These are phyloP conservation scores for Mastacembelus armatus DNA, from an alignment of 2,797 vertebrate species.

Conservation along the genomic window DNA sequence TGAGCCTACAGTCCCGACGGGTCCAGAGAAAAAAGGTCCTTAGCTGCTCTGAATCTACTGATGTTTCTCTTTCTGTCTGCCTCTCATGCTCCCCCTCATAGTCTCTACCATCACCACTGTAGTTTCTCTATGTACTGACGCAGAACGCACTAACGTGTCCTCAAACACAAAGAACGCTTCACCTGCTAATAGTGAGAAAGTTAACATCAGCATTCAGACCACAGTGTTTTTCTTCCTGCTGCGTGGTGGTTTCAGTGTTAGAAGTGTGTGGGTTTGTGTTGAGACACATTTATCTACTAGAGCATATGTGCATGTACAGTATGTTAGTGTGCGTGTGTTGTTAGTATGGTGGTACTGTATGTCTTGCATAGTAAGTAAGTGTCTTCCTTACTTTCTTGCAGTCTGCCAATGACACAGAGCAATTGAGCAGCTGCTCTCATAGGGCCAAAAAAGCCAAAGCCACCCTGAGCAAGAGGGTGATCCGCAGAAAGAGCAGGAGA, in stretches of 20 bases:
- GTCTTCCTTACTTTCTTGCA: slow-evolving; percentile 78
- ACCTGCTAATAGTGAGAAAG: slow-evolving; percentile 31
- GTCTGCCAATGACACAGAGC: slow-evolving; percentile 75
- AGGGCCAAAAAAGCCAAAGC: slow-evolving; percentile 58
- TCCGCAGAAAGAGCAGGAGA: slow-evolving; percentile 74
- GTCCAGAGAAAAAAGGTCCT: slow-evolving; percentile 91
- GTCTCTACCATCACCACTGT: slow-evolving; percentile 59
- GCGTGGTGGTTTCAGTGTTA: slow-evolving; percentile 33
- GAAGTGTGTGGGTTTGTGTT: slow-evolving; percentile 46
- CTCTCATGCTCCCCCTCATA: slow-evolving; percentile 61
- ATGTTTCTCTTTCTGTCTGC: slow-evolving; percentile 42
- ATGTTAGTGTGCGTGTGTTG: slow-evolving; percentile 14
- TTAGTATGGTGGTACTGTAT: slow-evolving; percentile 21
- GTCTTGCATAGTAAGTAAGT: slow-evolving; percentile 52
- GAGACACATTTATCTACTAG: slow-evolving; percentile 28
- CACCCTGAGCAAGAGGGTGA: slow-evolving; percentile 67
- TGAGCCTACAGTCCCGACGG: slow-evolving; percentile 84
- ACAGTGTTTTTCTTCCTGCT: slow-evolving; percentile 39
- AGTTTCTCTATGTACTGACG: slow-evolving; percentile 43
- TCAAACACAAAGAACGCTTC: slow-evolving; percentile 16
- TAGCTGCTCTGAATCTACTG: slow-evolving; percentile 26
- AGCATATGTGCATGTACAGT: slow-evolving; percentile 34
- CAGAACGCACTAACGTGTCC: background rate
- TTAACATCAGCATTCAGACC: slow-evolving; percentile 12
- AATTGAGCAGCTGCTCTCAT: slow-evolving; percentile 73